Evolutionary conservation across 2,888 invertebrate species (phyloP).

Genomic region (Globia sparganii): DNA sequence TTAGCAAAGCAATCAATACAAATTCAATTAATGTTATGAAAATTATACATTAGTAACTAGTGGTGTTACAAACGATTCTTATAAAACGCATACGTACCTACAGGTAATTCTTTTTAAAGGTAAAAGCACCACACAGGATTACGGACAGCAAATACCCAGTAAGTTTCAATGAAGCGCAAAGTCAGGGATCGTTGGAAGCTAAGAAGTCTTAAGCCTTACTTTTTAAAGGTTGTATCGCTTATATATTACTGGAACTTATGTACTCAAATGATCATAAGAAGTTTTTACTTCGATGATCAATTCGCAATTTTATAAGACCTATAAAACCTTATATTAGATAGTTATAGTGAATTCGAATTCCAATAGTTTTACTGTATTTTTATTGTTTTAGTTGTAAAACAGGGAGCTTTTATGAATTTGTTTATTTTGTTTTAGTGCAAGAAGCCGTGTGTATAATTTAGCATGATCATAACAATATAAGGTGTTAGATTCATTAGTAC

Average conservation of each 20-base stretch:
- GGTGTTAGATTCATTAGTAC: slow-evolving; percentile 33
- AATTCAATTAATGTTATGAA: neutral
- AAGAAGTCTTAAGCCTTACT: too few species aligned
- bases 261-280: slow-evolving; percentile 4
- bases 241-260: slow-evolving; percentile 13
- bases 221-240: neutral
- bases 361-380: slow-evolving; percentile 34
- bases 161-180: too few species aligned
- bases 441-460: slow-evolving; percentile 27
- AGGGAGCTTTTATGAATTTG: slow-evolving; percentile 29
- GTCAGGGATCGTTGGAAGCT: too few species aligned
- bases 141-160: too few species aligned
- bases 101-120: slow-evolving; percentile 11
- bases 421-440: slow-evolving; percentile 30
- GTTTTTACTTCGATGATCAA: slow-evolving; percentile 29
- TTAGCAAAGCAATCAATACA: neutral
- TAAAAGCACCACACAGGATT: too few species aligned
- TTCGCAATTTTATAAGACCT: slow-evolving; percentile 22
- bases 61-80: neutral
- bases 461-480: slow-evolving; percentile 35
- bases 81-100: neutral
- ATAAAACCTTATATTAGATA: slow-evolving; percentile 29
- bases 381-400: slow-evolving; percentile 46
- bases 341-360: slow-evolving; percentile 3
- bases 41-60: neutral